Percentiles rank a stretch among this genome's conserved stretches.
phyloP scores from a whole-genome alignment of 1,140 invertebrate species.

The Dinoponera quadriceps region DNA sequence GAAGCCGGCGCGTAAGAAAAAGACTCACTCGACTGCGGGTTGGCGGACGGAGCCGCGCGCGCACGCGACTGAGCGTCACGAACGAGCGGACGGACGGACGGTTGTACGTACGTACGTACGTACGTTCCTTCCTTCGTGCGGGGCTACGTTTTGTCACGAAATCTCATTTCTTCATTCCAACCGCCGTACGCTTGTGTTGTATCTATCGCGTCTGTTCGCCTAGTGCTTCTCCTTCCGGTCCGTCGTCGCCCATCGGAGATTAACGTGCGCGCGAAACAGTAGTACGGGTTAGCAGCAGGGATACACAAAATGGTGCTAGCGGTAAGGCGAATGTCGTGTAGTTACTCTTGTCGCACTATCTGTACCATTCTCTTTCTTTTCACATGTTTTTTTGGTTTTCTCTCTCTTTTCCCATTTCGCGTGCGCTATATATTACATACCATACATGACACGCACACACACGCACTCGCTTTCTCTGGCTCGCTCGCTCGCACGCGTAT shows the following conservation, averaged over 20 bases:
- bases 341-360: constrained; percentile 42
- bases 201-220: constrained; percentile 18
- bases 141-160: constrained; percentile 8
- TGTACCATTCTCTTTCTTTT: background rate
- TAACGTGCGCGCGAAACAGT: constrained; percentile 61
- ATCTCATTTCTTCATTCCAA: background rate
- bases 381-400: background rate
- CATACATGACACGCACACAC: no score
- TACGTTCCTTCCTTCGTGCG: no score
- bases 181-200: background rate
- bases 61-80: background rate
- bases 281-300: constrained; percentile 69
- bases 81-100: background rate
- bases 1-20: background rate
- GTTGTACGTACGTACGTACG: background rate
- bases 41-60: constrained; percentile 6
- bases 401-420: background rate
- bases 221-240: constrained; percentile 17
- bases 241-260: constrained; percentile 38
- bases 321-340: constrained; percentile 73
- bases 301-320: constrained; percentile 76
- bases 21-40: background rate
- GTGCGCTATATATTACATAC: no score
- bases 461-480: background rate
- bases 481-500: background rate